Percentiles rank a stretch among this genome's conserved stretches.
These are phyloP conservation scores for Typhlichthys eigenmanni DNA, from an alignment of 2,797 vertebrate species.

Conservation along the genomic window DNA sequence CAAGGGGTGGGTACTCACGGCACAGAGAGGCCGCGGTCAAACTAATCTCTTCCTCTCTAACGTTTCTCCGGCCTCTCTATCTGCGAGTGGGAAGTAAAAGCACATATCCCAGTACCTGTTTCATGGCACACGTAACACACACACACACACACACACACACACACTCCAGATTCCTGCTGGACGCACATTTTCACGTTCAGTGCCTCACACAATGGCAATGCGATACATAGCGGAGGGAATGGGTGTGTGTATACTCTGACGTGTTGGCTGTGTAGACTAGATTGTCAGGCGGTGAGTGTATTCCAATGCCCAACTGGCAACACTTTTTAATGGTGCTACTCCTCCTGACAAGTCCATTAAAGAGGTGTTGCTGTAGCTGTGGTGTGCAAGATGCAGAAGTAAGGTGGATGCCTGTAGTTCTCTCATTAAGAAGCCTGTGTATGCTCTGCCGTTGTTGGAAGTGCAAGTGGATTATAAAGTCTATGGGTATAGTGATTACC, in stretches of 20 bases:
- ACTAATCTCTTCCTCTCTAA: slow-evolving; percentile 51
- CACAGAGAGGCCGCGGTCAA: slow-evolving; percentile 57
- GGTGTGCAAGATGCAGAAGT: slow-evolving; percentile 1
- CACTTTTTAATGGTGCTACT: slow-evolving; percentile 54
- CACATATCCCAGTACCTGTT: slow-evolving; percentile 27
- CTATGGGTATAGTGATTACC: background rate
- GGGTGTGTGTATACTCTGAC: background rate
- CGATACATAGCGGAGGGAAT: background rate
- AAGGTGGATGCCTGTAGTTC: background rate
- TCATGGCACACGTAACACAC: slow-evolving; percentile 39
- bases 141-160: slow-evolving; percentile 5
- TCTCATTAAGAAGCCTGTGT: background rate
- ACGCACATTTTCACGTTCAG: slow-evolving; percentile 21
- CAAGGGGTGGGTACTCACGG: slow-evolving; percentile 57
- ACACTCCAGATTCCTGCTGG: background rate
- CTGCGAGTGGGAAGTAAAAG: background rate
- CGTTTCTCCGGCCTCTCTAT: slow-evolving; percentile 23
- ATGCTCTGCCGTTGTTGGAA: background rate
- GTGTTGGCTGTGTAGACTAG: background rate
- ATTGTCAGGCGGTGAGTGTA: slow-evolving; percentile 31
- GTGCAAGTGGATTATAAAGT: background rate
- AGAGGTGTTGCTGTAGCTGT: slow-evolving; percentile 44
- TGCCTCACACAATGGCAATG: slow-evolving; percentile 18
- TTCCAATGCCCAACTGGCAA: slow-evolving; percentile 27
- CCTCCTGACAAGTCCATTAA: slow-evolving; percentile 54